These are phyloP conservation scores for Sminthurinus signatus DNA, from an alignment of 1,140 invertebrate genomes.

Conservation along the genomic window DNA sequence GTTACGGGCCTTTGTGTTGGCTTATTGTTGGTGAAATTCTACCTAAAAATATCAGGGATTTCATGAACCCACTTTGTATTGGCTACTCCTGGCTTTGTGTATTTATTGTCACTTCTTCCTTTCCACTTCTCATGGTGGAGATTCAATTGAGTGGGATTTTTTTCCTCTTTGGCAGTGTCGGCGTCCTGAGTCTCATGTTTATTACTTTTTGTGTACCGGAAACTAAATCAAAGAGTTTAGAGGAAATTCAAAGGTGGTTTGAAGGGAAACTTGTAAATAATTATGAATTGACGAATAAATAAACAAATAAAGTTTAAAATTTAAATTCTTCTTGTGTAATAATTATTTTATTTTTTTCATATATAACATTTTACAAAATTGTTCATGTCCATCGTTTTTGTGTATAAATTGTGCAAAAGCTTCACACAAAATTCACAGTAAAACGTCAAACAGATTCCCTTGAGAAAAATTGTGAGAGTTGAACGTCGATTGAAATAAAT, in stretches of 20 bases:
- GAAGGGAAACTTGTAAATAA: background rate
- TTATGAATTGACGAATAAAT: background rate
- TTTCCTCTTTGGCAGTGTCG: constrained; percentile 19
- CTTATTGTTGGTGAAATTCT: constrained; percentile 44
- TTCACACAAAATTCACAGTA: too few relatives aligned
- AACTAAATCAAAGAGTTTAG: constrained; percentile 29
- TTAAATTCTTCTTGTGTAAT: too few relatives aligned
- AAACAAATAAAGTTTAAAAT: too few relatives aligned
- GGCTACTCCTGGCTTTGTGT: constrained; percentile 35
- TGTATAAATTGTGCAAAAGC: too few relatives aligned
- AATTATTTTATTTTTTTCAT: too few relatives aligned
- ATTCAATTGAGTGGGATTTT: constrained; percentile 31
- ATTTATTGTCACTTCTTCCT: constrained; percentile 29
- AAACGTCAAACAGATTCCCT: too few relatives aligned
- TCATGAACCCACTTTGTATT: constrained; percentile 32
- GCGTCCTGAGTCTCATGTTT: constrained; percentile 19
- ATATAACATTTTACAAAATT: too few relatives aligned
- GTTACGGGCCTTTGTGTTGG: constrained; percentile 54
- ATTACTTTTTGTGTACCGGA: constrained; percentile 32
- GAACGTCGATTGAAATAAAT: too few relatives aligned
- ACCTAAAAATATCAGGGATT: constrained; percentile 14
- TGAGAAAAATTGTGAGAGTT: too few relatives aligned
- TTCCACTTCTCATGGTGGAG: constrained; percentile 24
- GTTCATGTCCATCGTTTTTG: too few relatives aligned
- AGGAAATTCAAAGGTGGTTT: constrained; percentile 31